Conservation (phyloP, 2,797 vertebrate species). For the Eleutherodactylus coqui region DNA sequence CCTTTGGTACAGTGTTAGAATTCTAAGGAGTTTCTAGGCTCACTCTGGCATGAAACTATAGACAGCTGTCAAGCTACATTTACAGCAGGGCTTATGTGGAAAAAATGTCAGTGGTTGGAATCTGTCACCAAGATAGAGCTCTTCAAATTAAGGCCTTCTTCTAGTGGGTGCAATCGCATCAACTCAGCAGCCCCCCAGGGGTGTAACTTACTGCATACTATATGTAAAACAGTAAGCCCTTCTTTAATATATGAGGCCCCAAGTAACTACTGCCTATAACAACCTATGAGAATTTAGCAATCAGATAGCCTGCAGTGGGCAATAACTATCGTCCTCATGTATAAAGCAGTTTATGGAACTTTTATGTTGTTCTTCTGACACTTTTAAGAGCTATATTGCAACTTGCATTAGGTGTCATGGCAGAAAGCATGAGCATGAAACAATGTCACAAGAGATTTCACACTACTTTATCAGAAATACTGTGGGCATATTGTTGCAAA, state of each 20-base stretch:
- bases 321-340: too few species aligned
- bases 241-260: neutral
- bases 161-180: neutral
- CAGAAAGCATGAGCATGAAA: too few species aligned
- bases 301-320: too few species aligned
- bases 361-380: too few species aligned
- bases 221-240: neutral
- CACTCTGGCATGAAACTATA: neutral
- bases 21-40: neutral
- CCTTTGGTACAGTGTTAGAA: neutral
- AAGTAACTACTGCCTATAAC: too few species aligned
- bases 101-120: neutral
- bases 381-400: too few species aligned
- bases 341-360: too few species aligned
- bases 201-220: neutral
- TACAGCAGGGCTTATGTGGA: neutral
- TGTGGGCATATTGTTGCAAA: too few species aligned
- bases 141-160: neutral
- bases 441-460: too few species aligned
- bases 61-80: constrained; percentile 28
- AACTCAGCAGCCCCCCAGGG: neutral
- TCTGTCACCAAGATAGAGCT: neutral
- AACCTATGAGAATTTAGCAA: too few species aligned
- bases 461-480: too few species aligned
- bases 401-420: too few species aligned